These are phyloP conservation scores for Platysteira castanea DNA, from an alignment of 2,113 vertebrate genomes.

Conservation along the genomic window DNA sequence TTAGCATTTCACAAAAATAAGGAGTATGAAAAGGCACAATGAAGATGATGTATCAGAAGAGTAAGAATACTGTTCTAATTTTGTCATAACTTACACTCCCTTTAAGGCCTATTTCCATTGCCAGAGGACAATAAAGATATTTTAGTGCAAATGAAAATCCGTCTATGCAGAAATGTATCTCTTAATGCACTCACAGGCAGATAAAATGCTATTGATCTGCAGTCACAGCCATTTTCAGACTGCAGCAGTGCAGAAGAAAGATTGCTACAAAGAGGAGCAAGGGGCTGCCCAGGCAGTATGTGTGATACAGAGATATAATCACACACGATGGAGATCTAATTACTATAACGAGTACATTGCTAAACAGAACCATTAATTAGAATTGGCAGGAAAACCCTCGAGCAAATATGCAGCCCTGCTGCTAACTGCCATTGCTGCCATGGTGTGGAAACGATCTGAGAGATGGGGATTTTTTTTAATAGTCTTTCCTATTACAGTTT, in stretches of 20 bases:
- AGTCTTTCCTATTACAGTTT: neutral
- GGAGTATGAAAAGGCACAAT: neutral
- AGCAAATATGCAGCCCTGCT: neutral
- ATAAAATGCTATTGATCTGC: neutral
- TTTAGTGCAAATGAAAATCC: conserved; percentile 34
- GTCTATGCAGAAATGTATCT: neutral
- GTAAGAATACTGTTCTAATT: neutral
- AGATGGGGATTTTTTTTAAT: neutral
- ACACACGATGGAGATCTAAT: neutral
- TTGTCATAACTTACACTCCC: neutral
- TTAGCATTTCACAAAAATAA: conserved; percentile 38
- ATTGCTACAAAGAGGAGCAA: neutral
- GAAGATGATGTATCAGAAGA: neutral
- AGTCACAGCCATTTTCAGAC: neutral
- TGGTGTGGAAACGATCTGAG: neutral
- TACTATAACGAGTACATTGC: neutral
- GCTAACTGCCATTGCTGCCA: neutral
- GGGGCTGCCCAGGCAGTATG: neutral
- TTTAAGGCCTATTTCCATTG: neutral
- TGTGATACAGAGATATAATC: neutral
- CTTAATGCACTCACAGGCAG: neutral
- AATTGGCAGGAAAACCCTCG: neutral
- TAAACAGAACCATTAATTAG: neutral
- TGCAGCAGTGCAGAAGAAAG: neutral
- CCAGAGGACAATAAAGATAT: neutral